These are phyloP conservation scores for Apodemus speciosus DNA, from an alignment of 2,113 vertebrate genomes.

Conservation along the genomic window DNA sequence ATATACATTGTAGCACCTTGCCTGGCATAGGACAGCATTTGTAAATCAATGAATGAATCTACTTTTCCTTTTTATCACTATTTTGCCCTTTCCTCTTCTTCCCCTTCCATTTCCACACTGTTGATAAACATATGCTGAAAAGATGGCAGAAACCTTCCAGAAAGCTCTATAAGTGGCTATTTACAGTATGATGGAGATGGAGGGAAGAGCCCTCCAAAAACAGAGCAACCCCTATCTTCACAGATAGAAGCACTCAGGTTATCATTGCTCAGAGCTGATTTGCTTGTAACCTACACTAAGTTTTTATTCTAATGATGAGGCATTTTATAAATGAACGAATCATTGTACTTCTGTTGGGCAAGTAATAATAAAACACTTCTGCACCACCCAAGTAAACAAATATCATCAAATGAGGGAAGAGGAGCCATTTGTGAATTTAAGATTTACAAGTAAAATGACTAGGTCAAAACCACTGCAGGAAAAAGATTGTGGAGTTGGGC, in stretches of 20 bases:
- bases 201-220: background rate
- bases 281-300: background rate
- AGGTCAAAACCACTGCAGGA: background rate
- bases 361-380: constrained; percentile 48
- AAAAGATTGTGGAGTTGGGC: constrained; percentile 16
- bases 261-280: background rate
- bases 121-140: background rate
- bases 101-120: background rate
- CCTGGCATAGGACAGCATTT: background rate
- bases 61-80: background rate
- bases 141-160: background rate
- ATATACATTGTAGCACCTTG: background rate
- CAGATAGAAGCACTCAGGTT: background rate
- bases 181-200: background rate
- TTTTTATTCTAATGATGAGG: background rate
- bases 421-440: background rate
- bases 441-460: constrained; percentile 24
- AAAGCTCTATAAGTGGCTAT: background rate
- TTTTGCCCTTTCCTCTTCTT: background rate
- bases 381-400: background rate
- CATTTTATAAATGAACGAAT: background rate
- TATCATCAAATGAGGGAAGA: background rate
- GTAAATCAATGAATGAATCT: background rate
- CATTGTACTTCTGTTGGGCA: background rate
- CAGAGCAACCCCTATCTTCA: background rate